Percentiles rank a stretch among this genome's conserved stretches.
phyloP scores from a whole-genome alignment of 1,140 invertebrate genomes.

The Riptortus pedestris region DNA sequence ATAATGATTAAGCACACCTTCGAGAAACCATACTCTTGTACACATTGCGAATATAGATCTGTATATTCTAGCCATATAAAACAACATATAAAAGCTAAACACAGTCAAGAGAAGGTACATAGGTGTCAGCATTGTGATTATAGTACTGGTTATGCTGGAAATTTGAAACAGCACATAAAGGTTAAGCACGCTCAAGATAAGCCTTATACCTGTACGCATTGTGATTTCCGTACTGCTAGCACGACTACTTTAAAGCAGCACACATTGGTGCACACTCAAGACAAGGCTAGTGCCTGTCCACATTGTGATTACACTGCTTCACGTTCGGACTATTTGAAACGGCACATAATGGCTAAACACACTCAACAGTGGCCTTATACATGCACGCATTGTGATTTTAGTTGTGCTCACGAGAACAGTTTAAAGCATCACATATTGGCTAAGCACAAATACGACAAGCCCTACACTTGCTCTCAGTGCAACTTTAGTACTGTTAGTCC shows the following conservation, averaged over 20 bases:
- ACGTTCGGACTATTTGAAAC: not conserved
- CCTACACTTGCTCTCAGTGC: not conserved
- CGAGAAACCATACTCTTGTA: not conserved
- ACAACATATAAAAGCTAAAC: not conserved
- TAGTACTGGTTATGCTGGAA: not conserved
- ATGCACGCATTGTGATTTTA: not conserved
- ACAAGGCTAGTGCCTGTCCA: not conserved
- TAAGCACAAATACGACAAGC: not conserved
- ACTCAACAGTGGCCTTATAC: not conserved
- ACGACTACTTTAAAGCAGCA: not conserved
- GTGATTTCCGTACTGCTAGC: not conserved
- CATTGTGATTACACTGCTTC: not conserved
- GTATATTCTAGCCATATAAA: not conserved
- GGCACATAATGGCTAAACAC: not conserved
- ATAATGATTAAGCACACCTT: not conserved
- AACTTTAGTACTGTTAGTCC: not conserved
- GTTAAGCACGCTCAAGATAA: not conserved
- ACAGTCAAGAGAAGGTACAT: not conserved
- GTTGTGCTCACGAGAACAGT: not conserved
- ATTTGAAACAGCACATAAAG: not conserved
- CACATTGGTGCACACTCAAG: not conserved
- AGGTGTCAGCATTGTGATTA: not conserved
- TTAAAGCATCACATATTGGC: not conserved
- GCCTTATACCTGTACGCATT: not conserved
- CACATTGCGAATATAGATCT: conserved; percentile 1